A percentile compares a stretch with the other conserved stretches of the same genome.
These are phyloP conservation scores for Oenanthe oenanthe DNA, from an alignment of 2,113 vertebrate genomes.

Conservation along the genomic window DNA sequence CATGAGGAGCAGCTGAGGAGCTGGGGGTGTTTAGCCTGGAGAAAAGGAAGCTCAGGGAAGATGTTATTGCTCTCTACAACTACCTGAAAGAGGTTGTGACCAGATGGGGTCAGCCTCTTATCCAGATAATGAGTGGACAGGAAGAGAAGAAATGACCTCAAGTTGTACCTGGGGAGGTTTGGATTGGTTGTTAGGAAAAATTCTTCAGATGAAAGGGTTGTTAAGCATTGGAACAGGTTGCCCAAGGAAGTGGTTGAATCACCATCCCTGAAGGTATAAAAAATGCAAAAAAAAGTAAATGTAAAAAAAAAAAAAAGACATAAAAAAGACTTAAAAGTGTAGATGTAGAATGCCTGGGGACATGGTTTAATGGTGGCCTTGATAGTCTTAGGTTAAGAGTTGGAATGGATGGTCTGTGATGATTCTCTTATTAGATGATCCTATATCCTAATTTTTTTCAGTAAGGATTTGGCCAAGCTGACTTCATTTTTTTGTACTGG, in stretches of 20 bases:
- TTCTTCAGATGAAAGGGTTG: not conserved
- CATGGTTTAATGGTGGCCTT: not conserved
- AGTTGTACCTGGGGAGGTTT: not conserved
- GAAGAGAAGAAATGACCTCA: not conserved
- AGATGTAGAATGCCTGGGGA: not conserved
- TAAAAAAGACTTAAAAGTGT: not conserved
- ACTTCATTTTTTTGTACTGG: not conserved
- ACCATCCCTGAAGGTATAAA: not conserved
- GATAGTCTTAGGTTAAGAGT: not conserved
- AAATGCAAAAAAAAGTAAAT: not conserved
- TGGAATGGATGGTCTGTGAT: not conserved
- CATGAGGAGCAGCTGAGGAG: not conserved
- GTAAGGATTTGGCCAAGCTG: not conserved
- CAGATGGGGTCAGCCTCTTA: not conserved
- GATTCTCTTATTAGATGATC: not conserved
- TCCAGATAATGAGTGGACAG: not conserved
- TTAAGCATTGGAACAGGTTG: not conserved
- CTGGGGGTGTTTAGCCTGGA: not conserved
- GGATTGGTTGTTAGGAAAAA: not conserved
- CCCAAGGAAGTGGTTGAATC: not conserved
- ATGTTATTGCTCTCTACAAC: not conserved
- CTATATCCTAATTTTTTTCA: not conserved
- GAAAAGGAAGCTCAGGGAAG: not conserved
- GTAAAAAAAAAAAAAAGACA: not conserved
- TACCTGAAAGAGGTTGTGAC: not conserved